Base-by-base conservation (phyloP, 1,140 invertebrate species). In the Rhynchophorus ferrugineus region DNA sequence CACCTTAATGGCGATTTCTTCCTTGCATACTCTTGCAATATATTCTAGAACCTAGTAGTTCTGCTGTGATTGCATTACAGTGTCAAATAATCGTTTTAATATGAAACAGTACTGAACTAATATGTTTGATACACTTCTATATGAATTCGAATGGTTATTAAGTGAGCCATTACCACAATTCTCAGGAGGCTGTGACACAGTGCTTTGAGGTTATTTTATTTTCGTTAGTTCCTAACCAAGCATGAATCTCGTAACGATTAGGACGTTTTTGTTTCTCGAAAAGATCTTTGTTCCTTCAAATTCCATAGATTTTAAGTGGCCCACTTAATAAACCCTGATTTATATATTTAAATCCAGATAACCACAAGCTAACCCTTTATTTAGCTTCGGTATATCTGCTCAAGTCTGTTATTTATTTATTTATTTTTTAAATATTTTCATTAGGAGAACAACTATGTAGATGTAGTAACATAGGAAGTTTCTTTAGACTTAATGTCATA, bases 41-140 rank as follows among this genome's bases (percentile, higher is more conserved):
- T 60, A 57, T 61, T 59, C 48, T 61, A 43, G 47, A 56, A 56
- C 52, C 54, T 56, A 44, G 49, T 63, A 57, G 57, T 57, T 51
- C 43, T 38, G 55, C 58, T 61, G 60, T 61, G 60, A 61, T 61
- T 50, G 56, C 49, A 41, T 1, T 41, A 41, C 38, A 41, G 38
- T 41, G 38, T 41, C 38, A 41, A 29, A 22, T 33, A 7, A 17
- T 9, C 20, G 22, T 8, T 44, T 9, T n/a, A 22, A 11, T 33
- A 6, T 3, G 17, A n/a, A 22, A 16, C 2, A 3, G 5, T 19
- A 14, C 24, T 38, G 37, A 38, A 38, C 18, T 38, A 38, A 14
- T 19, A 38, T 38, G 5, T 38, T n/a, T n/a, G n/a, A n/a, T 37
- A 13, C 14, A 24, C 41, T 16, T 44, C 9, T 38, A 38, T 38